These are phyloP conservation scores for Tenrec ecaudatus DNA, from an alignment of 2,113 vertebrate genomes.

Conservation along the genomic window DNA sequence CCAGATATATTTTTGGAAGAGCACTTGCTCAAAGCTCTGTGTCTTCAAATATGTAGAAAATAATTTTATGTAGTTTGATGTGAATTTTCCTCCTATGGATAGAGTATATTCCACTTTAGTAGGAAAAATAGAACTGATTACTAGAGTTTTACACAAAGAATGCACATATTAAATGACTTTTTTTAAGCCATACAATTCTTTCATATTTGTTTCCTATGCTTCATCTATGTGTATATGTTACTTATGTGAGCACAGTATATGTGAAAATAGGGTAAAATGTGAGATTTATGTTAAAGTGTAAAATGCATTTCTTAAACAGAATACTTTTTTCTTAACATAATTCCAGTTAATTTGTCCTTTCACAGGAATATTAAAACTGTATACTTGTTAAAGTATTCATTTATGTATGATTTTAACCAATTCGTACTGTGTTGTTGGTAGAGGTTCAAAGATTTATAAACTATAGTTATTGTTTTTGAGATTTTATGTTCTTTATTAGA, in stretches of 20 bases:
- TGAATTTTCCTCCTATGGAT: too few relatives aligned
- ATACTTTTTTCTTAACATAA: not conserved
- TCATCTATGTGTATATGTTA: too few relatives aligned
- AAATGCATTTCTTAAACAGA: not conserved
- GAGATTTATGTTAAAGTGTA: not conserved
- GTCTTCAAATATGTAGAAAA: not conserved
- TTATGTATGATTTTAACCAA: not conserved
- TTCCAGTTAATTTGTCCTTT: not conserved
- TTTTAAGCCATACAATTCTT: too few relatives aligned
- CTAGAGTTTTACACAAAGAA: too few relatives aligned
- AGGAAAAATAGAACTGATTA: too few relatives aligned
- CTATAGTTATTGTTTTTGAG: constrained; percentile 16
- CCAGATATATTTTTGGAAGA: not conserved
- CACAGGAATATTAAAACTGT: not conserved
- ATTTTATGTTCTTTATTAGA: not conserved
- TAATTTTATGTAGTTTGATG: not conserved
- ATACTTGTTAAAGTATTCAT: not conserved
- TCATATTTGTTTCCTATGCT: too few relatives aligned
- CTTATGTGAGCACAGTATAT: not conserved
- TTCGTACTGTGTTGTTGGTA: not conserved
- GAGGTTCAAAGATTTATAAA: not conserved
- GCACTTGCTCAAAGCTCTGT: not conserved
- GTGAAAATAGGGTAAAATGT: not conserved
- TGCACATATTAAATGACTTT: too few relatives aligned
- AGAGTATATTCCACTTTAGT: too few relatives aligned